Conservation (phyloP, 2,888 invertebrate genomes). For the Cephus pulcher region DNA sequence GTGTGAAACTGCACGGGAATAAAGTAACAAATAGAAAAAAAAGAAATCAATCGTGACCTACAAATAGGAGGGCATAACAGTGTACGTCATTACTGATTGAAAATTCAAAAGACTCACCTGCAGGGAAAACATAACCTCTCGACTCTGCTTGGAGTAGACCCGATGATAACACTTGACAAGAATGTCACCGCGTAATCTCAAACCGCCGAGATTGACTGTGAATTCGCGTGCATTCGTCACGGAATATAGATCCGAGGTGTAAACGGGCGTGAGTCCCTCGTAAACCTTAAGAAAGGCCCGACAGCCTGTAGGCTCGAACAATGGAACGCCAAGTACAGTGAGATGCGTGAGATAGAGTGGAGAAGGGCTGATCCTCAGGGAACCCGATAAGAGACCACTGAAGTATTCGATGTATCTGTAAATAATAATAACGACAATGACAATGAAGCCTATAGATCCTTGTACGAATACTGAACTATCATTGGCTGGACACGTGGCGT, state of each 20-base stretch:
- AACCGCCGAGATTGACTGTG: slow-evolving; percentile 77
- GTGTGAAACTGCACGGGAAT: slow-evolving; percentile 84
- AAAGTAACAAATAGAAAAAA: not conserved
- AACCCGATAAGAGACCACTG: slow-evolving; percentile 88
- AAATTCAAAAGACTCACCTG: slow-evolving; percentile 46
- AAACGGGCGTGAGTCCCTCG: slow-evolving; percentile 90
- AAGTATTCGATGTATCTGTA: slow-evolving; percentile 92
- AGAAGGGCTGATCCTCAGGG: slow-evolving; percentile 88
- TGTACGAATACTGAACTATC: not conserved
- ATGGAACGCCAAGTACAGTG: slow-evolving; percentile 86
- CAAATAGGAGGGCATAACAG: not conserved
- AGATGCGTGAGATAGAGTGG: slow-evolving; percentile 89
- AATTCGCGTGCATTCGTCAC: slow-evolving; percentile 74
- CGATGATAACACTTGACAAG: slow-evolving; percentile 91
- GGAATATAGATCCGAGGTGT: slow-evolving; percentile 77
- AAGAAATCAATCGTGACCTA: not conserved
- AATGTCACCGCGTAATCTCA: slow-evolving; percentile 87
- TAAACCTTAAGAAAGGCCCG: slow-evolving; percentile 87
- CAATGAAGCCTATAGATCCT: slow-evolving; percentile 24
- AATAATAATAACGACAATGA: slow-evolving; percentile 17
- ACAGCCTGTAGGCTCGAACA: slow-evolving; percentile 76
- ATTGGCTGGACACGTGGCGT: slow-evolving; percentile 1
- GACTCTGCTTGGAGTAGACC: slow-evolving; percentile 62
- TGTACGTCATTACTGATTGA: not conserved
- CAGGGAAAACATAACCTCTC: slow-evolving; percentile 63